Evolutionary conservation across 2,888 invertebrate genomes (phyloP).

Genomic region (Stenolophus ochropezus): DNA sequence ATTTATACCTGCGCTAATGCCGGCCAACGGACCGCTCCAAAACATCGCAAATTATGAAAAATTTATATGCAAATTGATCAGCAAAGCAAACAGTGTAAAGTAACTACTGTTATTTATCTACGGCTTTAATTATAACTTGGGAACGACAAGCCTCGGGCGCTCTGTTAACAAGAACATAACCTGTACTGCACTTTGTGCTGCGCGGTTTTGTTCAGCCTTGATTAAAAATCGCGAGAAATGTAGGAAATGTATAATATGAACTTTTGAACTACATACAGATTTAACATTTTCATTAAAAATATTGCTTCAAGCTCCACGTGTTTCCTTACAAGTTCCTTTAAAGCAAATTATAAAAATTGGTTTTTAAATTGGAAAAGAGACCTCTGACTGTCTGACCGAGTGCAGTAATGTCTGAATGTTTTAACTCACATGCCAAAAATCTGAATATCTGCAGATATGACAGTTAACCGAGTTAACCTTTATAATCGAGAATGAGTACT

Average conservation of each 20-base stretch:
- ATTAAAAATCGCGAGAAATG: not conserved
- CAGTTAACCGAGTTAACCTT: too few species aligned
- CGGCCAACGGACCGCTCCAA: slow-evolving; percentile 18
- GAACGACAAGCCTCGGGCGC: not conserved
- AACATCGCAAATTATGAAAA: slow-evolving; percentile 51
- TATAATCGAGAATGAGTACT: too few species aligned
- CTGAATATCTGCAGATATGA: too few species aligned
- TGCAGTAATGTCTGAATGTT: too few species aligned
- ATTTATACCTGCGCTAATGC: slow-evolving; percentile 55
- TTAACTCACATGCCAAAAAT: too few species aligned
- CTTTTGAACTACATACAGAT: not conserved
- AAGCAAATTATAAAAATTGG: too few species aligned
- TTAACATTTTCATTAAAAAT: not conserved
- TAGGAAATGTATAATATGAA: not conserved
- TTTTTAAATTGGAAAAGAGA: too few species aligned
- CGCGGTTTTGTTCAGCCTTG: not conserved
- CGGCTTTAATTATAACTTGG: slow-evolving; percentile 51
- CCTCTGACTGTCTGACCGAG: too few species aligned
- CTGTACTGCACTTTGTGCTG: not conserved
- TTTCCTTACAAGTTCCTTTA: not conserved
- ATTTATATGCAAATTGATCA: slow-evolving; percentile 59
- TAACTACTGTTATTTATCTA: slow-evolving; percentile 57
- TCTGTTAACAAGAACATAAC: slow-evolving; percentile 23
- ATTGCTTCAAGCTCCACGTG: not conserved
- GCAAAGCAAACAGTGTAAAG: slow-evolving; percentile 52